These are phyloP conservation scores for Tinamus major DNA, from an alignment of 2,797 vertebrate genomes.

Conservation along the genomic window DNA sequence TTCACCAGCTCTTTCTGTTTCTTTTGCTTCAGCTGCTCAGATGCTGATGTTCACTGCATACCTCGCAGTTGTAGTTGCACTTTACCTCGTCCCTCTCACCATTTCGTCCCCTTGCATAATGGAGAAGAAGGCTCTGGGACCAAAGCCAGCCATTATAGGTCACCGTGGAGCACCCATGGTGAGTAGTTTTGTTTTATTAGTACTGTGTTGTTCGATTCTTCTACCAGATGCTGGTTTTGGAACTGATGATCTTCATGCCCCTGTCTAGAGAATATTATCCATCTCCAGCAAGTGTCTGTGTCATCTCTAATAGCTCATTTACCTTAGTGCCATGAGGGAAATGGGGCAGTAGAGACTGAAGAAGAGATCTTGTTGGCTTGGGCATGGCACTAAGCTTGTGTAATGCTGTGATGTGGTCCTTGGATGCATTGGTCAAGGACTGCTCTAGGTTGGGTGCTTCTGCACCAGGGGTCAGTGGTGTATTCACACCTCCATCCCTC, in stretches of 20 bases:
- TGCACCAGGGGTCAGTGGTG: not conserved
- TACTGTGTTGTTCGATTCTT: not conserved
- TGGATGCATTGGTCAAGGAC: not conserved
- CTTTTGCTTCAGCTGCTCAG: constrained; percentile 84
- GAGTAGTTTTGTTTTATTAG: constrained; percentile 45
- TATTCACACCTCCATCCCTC: not conserved
- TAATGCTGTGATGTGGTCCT: not conserved
- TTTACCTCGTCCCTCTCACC: constrained; percentile 89
- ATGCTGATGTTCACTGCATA: constrained; percentile 85
- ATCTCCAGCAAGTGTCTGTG: not conserved
- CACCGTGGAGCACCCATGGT: constrained; percentile 94
- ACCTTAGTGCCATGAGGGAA: no score
- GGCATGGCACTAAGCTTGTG: not conserved
- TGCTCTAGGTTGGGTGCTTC: not conserved
- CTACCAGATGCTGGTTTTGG: not conserved
- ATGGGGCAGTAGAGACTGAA: not conserved
- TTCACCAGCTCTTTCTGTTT: not conserved
- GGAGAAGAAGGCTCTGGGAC: constrained; percentile 86
- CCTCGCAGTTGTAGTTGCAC: constrained; percentile 82
- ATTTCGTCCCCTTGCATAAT: constrained; percentile 96
- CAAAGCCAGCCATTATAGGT: constrained; percentile 89
- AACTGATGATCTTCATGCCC: not conserved
- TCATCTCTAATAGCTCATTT: not conserved
- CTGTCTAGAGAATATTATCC: not conserved
- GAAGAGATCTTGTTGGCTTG: not conserved